These are phyloP conservation scores for Drosophila leontia DNA, from an alignment of 1,140 invertebrate species.

Conservation along the genomic window DNA sequence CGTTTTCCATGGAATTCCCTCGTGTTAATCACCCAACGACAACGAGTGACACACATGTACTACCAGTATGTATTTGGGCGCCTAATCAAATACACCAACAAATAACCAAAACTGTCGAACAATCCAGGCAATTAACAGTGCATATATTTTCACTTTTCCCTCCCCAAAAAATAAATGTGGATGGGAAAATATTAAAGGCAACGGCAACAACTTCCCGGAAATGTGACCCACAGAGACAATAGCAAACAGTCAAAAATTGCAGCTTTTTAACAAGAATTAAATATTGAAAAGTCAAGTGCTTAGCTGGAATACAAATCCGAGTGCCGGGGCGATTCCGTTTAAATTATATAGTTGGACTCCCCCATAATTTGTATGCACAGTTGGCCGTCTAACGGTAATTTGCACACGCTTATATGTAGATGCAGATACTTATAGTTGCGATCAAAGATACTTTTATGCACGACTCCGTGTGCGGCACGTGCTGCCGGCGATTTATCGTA, in stretches of 20 bases:
- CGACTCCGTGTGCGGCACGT: conserved; percentile 39
- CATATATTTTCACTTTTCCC: conserved; percentile 50
- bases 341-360: conserved; percentile 34
- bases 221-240: conserved; percentile 38
- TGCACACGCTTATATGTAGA: conserved; percentile 30
- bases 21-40: conserved; percentile 46
- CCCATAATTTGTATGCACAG: conserved; percentile 51
- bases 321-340: conserved; percentile 6
- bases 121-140: conserved; percentile 53
- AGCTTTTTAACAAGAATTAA: conserved; percentile 63
- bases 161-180: not conserved
- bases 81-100: conserved; percentile 50
- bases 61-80: conserved; percentile 16
- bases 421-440: conserved; percentile 23
- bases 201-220: conserved; percentile 63
- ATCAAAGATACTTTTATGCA: conserved; percentile 12
- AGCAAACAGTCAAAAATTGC: conserved; percentile 49
- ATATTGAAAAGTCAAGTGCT: conserved; percentile 52
- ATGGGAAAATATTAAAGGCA: conserved; percentile 25
- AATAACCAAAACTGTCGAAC: conserved; percentile 30
- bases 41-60: conserved; percentile 5
- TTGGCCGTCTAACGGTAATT: conserved; percentile 53
- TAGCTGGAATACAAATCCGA: conserved; percentile 42
- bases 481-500: conserved; percentile 44
- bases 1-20: conserved; percentile 40